Evolutionary conservation across 2,888 invertebrate species (phyloP), one percentile per base, ranked within the genome.

Genomic region (Pristionchus entomophagus): DNA sequence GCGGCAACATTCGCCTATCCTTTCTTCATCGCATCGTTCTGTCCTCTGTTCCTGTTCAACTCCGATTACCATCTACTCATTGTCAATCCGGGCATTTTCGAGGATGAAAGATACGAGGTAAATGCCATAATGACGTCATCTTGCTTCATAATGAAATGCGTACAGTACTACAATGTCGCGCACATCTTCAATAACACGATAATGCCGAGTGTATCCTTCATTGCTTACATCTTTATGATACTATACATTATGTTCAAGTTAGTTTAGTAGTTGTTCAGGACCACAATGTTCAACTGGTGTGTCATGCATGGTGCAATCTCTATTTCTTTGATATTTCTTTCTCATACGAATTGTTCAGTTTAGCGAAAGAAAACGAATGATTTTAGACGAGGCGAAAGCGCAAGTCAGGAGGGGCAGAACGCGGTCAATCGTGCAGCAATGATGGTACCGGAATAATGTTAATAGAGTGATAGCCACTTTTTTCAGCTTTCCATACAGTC

Each of bases 81-180:
- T 32, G 17, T 65, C 35, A 22, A 65, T 38, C 65, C 65, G 17
- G 35, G 65, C n/a, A 65, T 65, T 17, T 65, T 19, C 38, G 59
- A 59, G 29, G 38, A 65, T 35, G 65, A 65, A 17, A 32, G 65
- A 3, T 65, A 35, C n/a, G 65, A 35, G n/a, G 65, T 65, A 14
- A n/a, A n/a, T n/a, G n/a, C n/a, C n/a, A n/a, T n/a, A n/a, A n/a
- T n/a, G n/a, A n/a, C n/a, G 56, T 56, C 5, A n/a, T 56, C 56
- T 56, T n/a, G 56, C 56, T 17, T 5, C 56, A 14, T 56, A 14
- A 5, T 56, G 5, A 22, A 56, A 56, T 22, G 56, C n/a, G 56
- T 65, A 65, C 59, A 59, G 59, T 59, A 59, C 59, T 59, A 59
- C 59, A 59, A 59, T 29, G 12, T 59, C 59, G 59, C 59, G 10